Percentiles rank a stretch among this genome's conserved stretches.
Conservation (phyloP, 2,797 vertebrate species). For the Danio tinwini region DNA sequence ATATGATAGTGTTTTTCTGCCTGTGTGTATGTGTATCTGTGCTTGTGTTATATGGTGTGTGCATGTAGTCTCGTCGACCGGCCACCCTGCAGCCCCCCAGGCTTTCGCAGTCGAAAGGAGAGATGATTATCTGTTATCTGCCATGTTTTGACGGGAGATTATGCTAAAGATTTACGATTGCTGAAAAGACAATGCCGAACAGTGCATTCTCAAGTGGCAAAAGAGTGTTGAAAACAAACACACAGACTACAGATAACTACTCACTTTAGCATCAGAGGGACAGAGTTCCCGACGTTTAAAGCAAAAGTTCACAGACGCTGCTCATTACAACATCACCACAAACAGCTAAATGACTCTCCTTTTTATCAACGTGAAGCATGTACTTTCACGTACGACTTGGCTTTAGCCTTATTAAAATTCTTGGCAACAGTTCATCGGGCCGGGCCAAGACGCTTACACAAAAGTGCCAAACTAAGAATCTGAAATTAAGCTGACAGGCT, state of each 20-base stretch:
- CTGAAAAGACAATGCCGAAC: constrained; percentile 77
- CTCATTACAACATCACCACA: constrained; percentile 39
- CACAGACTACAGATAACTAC: constrained; percentile 60
- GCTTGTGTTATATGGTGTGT: constrained; percentile 69
- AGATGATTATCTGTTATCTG: constrained; percentile 86
- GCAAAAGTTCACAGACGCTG: constrained; percentile 42
- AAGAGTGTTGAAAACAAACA: constrained; percentile 68
- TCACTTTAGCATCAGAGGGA: constrained; percentile 43
- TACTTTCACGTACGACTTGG: constrained; percentile 55
- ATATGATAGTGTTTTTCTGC: not conserved
- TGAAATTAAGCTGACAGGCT: constrained; percentile 49
- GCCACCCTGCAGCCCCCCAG: constrained; percentile 76
- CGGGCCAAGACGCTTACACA: constrained; percentile 45
- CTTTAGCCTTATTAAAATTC: constrained; percentile 52
- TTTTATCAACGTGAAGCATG: constrained; percentile 48
- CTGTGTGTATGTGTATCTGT: not conserved
- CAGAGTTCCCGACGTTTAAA: constrained; percentile 11
- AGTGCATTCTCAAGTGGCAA: constrained; percentile 70
- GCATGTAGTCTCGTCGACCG: constrained; percentile 69
- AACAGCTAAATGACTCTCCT: constrained; percentile 31
- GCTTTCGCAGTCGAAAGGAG: constrained; percentile 69
- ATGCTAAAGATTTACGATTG: constrained; percentile 85
- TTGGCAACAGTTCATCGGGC: constrained; percentile 50
- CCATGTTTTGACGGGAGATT: constrained; percentile 83
- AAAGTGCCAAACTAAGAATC: constrained; percentile 43